A percentile compares a stretch with the other conserved stretches of the same genome.
Conservation (phyloP, 2,113 vertebrate genomes). For the Pholis gunnellus region DNA sequence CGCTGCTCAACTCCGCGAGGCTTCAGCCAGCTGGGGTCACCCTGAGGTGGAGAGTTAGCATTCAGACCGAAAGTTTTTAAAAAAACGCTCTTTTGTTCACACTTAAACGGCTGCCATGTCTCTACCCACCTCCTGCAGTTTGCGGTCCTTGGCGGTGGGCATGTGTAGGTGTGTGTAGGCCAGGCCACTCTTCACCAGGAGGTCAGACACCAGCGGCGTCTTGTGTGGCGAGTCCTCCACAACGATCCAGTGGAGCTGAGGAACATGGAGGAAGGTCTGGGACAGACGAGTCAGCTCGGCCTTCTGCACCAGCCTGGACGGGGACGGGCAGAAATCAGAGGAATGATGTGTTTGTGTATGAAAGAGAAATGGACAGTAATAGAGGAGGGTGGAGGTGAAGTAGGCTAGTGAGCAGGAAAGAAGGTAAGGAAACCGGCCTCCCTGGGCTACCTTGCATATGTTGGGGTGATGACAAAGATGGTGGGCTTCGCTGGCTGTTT, state of each 20-base stretch:
- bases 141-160: slow-evolving; percentile 82
- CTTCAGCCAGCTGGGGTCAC: slow-evolving; percentile 88
- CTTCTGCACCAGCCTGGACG: slow-evolving; percentile 85
- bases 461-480: slow-evolving; percentile 92
- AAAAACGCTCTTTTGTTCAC: not conserved
- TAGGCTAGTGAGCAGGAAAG: too few species aligned
- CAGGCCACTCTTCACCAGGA: slow-evolving; percentile 82
- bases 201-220: slow-evolving; percentile 78
- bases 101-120: not conserved
- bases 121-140: slow-evolving; percentile 81
- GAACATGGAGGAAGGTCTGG: slow-evolving; percentile 86
- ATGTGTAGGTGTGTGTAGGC: slow-evolving; percentile 84
- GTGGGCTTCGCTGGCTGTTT: slow-evolving; percentile 73
- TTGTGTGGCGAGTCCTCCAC: slow-evolving; percentile 85
- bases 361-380: not conserved
- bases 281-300: slow-evolving; percentile 86
- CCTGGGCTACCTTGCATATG: slow-evolving; percentile 86
- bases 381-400: not conserved
- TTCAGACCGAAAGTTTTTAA: not conserved
- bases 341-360: accelerated
- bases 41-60: slow-evolving; percentile 39
- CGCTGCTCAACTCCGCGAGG: slow-evolving; percentile 88
- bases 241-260: slow-evolving; percentile 87
- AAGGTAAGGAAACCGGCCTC: not conserved
- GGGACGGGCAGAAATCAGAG: not conserved